A percentile compares a stretch with the other conserved stretches of the same genome.
Evolutionary conservation across 2,113 vertebrate species (phyloP).

Genomic region (Pampusana beccarii): DNA sequence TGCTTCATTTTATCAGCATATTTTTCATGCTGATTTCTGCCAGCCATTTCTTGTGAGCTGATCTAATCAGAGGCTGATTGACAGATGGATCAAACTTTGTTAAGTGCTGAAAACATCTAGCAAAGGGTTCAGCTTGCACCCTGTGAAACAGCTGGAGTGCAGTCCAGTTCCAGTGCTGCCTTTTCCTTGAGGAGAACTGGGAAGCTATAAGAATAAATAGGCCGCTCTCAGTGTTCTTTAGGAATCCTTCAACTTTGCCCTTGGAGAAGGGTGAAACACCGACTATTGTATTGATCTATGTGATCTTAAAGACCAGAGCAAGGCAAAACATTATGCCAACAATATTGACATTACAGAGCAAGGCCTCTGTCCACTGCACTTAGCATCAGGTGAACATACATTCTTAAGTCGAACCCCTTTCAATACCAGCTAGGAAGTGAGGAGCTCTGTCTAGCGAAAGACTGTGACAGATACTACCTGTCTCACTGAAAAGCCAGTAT

Average conservation of each 20-base stretch:
- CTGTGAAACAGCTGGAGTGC: neutral
- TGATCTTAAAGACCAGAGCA: neutral
- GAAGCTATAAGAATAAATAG: neutral
- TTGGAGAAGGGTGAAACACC: neutral
- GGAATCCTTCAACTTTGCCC: neutral
- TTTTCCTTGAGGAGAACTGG: neutral
- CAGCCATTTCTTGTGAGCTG: neutral
- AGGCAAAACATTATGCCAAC: neutral
- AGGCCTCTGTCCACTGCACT: neutral
- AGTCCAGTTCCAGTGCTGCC: neutral
- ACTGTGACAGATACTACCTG: neutral
- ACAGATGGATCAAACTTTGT: neutral
- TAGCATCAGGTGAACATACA: neutral
- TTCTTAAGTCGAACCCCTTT: neutral
- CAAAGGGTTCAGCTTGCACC: neutral
- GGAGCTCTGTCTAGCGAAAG: neutral
- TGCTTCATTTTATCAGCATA: neutral
- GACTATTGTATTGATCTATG: neutral
- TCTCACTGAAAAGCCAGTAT: neutral
- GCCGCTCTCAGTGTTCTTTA: neutral
- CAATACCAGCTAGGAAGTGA: neutral
- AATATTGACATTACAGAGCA: neutral
- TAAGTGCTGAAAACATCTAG: neutral
- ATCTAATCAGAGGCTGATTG: neutral
- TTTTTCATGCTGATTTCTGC: neutral